These are phyloP conservation scores for Hypotaenidia philippensis DNA, from an alignment of 2,797 vertebrate genomes.

Conservation along the genomic window DNA sequence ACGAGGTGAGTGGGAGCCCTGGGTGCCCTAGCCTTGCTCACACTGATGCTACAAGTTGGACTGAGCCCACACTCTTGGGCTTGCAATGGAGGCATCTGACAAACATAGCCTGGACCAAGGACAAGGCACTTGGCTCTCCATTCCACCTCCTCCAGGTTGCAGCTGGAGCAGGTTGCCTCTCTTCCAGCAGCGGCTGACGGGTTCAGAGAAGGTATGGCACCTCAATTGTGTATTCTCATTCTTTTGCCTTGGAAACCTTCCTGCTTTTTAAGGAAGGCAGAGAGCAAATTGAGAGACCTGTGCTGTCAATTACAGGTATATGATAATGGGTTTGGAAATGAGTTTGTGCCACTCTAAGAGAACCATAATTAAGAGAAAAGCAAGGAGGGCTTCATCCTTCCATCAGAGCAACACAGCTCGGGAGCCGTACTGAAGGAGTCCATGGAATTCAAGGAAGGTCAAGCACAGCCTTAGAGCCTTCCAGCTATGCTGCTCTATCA, in stretches of 20 bases:
- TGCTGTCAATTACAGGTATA: not conserved
- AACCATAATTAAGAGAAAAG: not conserved
- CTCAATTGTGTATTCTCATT: not conserved
- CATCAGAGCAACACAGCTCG: not conserved
- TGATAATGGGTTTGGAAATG: constrained; percentile 31
- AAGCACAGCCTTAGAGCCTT: not conserved
- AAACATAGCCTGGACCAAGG: accelerated
- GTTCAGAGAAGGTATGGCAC: not conserved
- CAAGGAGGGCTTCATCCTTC: not conserved
- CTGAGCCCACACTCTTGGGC: accelerated
- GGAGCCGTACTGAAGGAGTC: not conserved
- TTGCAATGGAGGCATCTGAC: accelerated
- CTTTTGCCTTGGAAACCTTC: not conserved
- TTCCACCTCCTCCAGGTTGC: not conserved
- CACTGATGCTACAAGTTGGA: accelerated
- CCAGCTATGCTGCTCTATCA: accelerated
- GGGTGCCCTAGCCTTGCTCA: accelerated
- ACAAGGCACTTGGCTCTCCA: accelerated
- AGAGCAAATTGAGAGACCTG: not conserved
- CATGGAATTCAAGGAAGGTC: not conserved
- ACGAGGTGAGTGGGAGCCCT: accelerated
- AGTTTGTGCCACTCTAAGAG: not conserved
- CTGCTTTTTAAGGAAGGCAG: not conserved
- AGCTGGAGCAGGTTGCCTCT: not conserved
- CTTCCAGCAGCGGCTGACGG: too few relatives aligned